Percentiles rank a stretch among this genome's conserved stretches.
Evolutionary conservation across 2,113 vertebrate species (phyloP).

Genomic region (Marmota monax): DNA sequence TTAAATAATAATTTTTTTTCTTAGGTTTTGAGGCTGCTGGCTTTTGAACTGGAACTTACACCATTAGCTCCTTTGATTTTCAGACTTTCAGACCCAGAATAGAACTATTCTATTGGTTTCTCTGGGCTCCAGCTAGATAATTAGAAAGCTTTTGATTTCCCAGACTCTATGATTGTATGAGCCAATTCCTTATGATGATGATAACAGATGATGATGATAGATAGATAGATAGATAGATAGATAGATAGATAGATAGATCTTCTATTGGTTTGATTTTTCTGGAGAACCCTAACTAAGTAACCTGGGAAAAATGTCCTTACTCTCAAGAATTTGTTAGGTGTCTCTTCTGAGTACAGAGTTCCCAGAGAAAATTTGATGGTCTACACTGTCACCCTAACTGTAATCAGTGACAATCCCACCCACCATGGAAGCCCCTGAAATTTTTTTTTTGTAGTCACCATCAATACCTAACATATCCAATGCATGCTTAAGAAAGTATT

Average conservation of each 20-base stretch:
- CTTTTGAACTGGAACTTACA: not conserved
- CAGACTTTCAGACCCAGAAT: not conserved
- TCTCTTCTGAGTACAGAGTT: not conserved
- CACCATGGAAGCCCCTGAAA: too few relatives aligned
- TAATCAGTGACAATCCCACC: not conserved
- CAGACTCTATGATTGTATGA: not conserved
- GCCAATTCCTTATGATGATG: not conserved
- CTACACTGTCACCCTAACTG: not conserved
- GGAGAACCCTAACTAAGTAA: not conserved
- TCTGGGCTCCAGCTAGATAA: not conserved
- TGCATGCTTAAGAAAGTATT: not conserved
- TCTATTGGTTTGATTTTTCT: too few relatives aligned
- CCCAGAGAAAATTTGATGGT: not conserved
- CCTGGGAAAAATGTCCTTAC: not conserved
- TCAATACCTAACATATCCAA: not conserved
- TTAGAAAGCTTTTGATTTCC: not conserved
- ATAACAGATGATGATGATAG: not conserved
- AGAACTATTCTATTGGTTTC: fast-evolving
- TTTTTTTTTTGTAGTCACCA: not conserved
- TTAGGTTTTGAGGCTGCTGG: not conserved
- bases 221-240: not conserved
- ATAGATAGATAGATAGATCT: too few relatives aligned
- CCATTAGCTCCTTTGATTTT: not conserved
- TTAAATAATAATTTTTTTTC: not conserved
- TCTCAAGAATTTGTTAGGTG: not conserved